These are phyloP conservation scores for Beroe forskalii DNA, from an alignment of 37 sponge, comb jelly and placozoan genomes.

Conservation along the genomic window DNA sequence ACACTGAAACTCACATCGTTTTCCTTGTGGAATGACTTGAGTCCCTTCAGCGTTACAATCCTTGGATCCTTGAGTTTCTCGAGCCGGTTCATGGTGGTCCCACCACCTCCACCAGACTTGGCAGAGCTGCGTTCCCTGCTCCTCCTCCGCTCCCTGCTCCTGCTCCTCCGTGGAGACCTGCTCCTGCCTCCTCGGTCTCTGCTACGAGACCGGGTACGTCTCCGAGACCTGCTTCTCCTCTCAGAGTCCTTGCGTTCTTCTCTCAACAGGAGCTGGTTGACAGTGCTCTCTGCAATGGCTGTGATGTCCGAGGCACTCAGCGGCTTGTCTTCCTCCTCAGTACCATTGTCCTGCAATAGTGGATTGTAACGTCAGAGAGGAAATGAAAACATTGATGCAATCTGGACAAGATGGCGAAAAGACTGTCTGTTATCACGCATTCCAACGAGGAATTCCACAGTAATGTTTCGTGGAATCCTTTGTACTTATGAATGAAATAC, in stretches of 20 bases:
- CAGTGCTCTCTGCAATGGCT: slow-evolving; percentile 56
- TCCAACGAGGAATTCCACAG: too few relatives aligned
- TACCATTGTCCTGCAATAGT: background rate
- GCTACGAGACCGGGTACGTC: background rate
- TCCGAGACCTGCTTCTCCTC: background rate
- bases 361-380: too few relatives aligned
- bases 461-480: too few relatives aligned
- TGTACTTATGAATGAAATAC: too few relatives aligned
- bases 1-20: slow-evolving; percentile 54
- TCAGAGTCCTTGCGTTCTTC: background rate
- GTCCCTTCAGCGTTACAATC: slow-evolving; percentile 53
- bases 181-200: background rate
- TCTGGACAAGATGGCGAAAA: too few relatives aligned
- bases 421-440: too few relatives aligned
- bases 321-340: slow-evolving; percentile 16
- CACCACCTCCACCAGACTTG: background rate
- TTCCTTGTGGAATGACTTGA: slow-evolving; percentile 54
- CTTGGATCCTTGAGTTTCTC: slow-evolving; percentile 62
- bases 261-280: slow-evolving; percentile 34
- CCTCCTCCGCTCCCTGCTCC: slow-evolving; percentile 15
- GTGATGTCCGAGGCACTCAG: slow-evolving; percentile 57
- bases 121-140: background rate
- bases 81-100: background rate
- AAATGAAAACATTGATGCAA: too few relatives aligned
- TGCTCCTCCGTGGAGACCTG: background rate